phyloP scores from a whole-genome alignment of 1,140 invertebrate species.

The Drosophila repletoides region DNA sequence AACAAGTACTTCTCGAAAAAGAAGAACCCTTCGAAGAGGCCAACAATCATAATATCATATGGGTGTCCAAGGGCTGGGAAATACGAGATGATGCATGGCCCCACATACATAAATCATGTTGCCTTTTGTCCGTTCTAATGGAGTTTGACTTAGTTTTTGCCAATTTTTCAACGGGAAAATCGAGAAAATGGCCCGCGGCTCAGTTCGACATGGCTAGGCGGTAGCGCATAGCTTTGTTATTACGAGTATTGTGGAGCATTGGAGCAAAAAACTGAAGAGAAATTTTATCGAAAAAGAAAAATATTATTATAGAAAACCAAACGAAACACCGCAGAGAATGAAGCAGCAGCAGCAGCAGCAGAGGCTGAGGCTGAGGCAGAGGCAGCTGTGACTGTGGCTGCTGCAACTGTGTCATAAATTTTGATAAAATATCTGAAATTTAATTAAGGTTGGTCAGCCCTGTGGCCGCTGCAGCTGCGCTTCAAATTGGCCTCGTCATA shows the following conservation, averaged over 20 bases:
- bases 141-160: conserved; percentile 67
- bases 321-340: conserved; percentile 2
- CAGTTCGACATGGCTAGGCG: conserved; percentile 44
- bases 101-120: conserved; percentile 64
- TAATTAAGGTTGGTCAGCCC: conserved; percentile 56
- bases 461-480: conserved; percentile 36
- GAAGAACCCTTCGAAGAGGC: conserved; percentile 17
- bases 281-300: conserved; percentile 9
- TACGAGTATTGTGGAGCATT: conserved; percentile 24
- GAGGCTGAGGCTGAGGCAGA: neutral
- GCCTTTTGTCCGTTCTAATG: conserved; percentile 55
- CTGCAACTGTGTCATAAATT: conserved; percentile 55
- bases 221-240: conserved; percentile 34
- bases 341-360: neutral
- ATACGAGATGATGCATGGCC: conserved; percentile 64
- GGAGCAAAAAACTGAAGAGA: neutral
- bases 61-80: conserved; percentile 7
- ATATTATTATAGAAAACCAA: conserved; percentile 28
- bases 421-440: conserved; percentile 74
- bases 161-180: conserved; percentile 48
- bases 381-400: neutral
- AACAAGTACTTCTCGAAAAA: too few species aligned
- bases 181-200: conserved; percentile 53
- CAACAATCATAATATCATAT: conserved; percentile 29
- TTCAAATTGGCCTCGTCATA: conserved; percentile 49